A percentile compares a stretch with the other conserved stretches of the same genome.
These are phyloP conservation scores for Medauroidea extradentata DNA, from an alignment of 1,140 invertebrate species.

Conservation along the genomic window DNA sequence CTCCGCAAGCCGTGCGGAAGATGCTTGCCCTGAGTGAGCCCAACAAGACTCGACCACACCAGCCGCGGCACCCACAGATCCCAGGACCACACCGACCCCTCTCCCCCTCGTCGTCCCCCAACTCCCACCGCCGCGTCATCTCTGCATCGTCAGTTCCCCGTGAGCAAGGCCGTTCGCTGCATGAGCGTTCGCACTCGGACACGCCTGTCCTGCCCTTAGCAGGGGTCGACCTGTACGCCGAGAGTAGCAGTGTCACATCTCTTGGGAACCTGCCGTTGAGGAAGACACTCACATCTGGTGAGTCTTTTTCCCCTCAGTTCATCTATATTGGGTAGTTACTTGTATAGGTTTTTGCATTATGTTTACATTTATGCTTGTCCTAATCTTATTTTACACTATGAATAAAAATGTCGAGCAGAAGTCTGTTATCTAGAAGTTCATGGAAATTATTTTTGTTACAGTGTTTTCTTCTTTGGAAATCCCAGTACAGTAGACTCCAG, in stretches of 20 bases:
- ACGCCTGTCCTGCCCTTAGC: conserved; percentile 71
- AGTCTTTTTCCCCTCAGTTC: too few relatives aligned
- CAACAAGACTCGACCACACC: conserved; percentile 82
- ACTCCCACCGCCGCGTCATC: conserved; percentile 38
- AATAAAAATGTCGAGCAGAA: too few relatives aligned
- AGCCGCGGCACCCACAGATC: conserved; percentile 62
- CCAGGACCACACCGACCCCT: conserved; percentile 45
- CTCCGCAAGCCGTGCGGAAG: conserved; percentile 92
- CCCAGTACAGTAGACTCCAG: too few relatives aligned
- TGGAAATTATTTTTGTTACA: too few relatives aligned
- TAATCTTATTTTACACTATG: too few relatives aligned
- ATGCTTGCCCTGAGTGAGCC: conserved; percentile 82
- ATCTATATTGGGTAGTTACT: too few relatives aligned
- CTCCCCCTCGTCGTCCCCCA: conserved; percentile 46
- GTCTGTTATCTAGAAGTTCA: too few relatives aligned
- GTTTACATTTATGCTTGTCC: too few relatives aligned
- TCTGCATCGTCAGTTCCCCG: conserved; percentile 23
- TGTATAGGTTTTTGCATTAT: too few relatives aligned
- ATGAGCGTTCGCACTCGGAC: conserved; percentile 87
- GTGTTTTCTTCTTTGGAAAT: too few relatives aligned
- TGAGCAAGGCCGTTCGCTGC: conserved; percentile 51
- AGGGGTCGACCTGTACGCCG: conserved; percentile 85
- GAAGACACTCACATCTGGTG: conserved; percentile 80
- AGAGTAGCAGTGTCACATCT: conserved; percentile 92
- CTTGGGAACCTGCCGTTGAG: conserved; percentile 82